phyloP scores from a whole-genome alignment of 2,888 invertebrate genomes.

The Athalia cordata region DNA sequence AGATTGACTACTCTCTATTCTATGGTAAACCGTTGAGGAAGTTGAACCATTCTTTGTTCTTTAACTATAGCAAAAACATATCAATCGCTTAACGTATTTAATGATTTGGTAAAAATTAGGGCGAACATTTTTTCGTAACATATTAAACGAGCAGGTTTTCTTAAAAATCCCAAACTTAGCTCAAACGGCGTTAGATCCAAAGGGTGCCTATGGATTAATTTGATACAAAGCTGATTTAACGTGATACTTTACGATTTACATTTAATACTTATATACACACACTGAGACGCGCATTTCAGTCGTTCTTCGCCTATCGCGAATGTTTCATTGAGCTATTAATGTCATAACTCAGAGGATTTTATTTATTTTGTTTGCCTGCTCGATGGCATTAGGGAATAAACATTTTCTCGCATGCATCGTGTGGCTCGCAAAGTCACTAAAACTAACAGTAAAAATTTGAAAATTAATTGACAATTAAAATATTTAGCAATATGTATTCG shows the following conservation, averaged over 20 bases:
- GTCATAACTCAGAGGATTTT: too few species aligned
- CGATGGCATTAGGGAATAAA: too few species aligned
- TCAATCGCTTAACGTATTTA: neutral
- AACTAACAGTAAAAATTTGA: too few species aligned
- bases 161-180: neutral
- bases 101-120: conserved; percentile 38
- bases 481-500: too few species aligned
- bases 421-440: too few species aligned
- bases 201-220: neutral
- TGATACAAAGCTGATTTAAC: conserved; percentile 8
- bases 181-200: neutral
- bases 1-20: neutral
- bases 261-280: conserved; percentile 21
- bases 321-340: too few species aligned
- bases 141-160: neutral
- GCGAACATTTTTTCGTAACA: conserved; percentile 12
- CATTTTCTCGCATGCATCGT: too few species aligned
- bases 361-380: too few species aligned
- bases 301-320: neutral
- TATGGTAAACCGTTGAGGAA: conserved; percentile 13
- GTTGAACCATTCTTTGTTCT: conserved; percentile 24
- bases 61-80: conserved; percentile 16
- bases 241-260: conserved; percentile 6
- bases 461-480: too few species aligned
- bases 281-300: conserved; percentile 1